Percentiles rank a stretch among this genome's conserved stretches.
phyloP scores from a whole-genome alignment of 2,888 invertebrate genomes.

The Xestia ashworthii region DNA sequence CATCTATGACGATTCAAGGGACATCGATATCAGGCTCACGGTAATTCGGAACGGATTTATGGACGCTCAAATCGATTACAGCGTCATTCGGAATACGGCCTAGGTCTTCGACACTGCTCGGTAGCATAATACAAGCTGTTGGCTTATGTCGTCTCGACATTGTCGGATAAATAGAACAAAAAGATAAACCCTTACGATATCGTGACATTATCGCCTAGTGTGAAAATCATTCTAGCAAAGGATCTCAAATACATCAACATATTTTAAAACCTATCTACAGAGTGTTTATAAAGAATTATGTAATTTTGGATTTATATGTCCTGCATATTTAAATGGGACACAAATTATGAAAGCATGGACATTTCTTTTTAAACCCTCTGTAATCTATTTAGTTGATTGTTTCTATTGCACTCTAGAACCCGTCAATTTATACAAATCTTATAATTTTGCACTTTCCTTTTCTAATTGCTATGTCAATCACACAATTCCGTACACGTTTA shows the following conservation, averaged over 20 bases:
- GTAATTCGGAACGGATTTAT: too few species aligned
- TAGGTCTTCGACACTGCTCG: too few species aligned
- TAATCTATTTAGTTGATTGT: neutral
- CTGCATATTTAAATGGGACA: neutral
- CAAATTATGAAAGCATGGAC: neutral
- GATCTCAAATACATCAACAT: neutral
- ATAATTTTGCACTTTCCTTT: constrained; percentile 22
- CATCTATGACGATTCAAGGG: too few species aligned
- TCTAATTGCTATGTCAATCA: constrained; percentile 47
- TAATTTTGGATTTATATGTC: neutral
- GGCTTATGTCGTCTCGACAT: too few species aligned
- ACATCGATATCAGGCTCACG: too few species aligned
- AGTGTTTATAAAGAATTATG: neutral
- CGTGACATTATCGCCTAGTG: too few species aligned
- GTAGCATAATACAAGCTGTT: too few species aligned
- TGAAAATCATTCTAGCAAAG: neutral
- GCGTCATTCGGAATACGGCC: too few species aligned
- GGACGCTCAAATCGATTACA: too few species aligned
- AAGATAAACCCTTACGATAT: too few species aligned
- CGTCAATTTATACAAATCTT: constrained; percentile 16
- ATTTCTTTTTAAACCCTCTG: constrained; percentile 1
- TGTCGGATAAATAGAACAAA: too few species aligned
- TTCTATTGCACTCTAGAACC: constrained; percentile 48
- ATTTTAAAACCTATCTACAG: neutral
- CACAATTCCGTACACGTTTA: constrained; percentile 41